Base-by-base conservation (phyloP, 2,113 vertebrate genomes). In the Laticauda colubrina region DNA sequence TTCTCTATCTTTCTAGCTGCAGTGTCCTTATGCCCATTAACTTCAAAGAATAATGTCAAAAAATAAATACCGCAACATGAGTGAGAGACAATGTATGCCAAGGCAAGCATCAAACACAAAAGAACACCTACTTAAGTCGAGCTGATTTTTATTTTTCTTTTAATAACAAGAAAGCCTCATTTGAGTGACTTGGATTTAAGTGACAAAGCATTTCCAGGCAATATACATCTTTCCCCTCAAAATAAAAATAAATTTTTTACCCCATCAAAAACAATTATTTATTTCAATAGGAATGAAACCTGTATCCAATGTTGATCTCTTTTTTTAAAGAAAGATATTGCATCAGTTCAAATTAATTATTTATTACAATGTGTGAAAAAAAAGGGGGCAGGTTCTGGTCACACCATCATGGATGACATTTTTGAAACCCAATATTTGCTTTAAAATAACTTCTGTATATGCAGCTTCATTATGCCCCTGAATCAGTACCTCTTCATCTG, bases 1-100 rank as follows among this genome's bases (percentile, higher is more conserved):
- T 92, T 89, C 14, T 87, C 69, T 39, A 18, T 21, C 75, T 81
- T 89, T 85, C 59, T 57, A 43, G 59, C 61, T 89, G 23, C 6
- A 61, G 23, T 86, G 75, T 93, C 55, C 85, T 94, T 92, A 93
- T 92, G 86, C 14, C 81, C 48, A 93, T 93, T 86, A 45, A 39
- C 92, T 94, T 95, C 48, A 93, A 93, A 91, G 87, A 59, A 91
- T 6, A 89, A 59, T 89, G 87, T 91, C 90, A 89, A 51, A 39
- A 93, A 85, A 59, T 93, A 93, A 92, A 90, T 87, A 90, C 6
- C 21, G 4, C 85, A 93, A 94, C 0, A 0, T 43, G 85, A 89
- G 23, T 57, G 57, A 7, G 12, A 89, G 81, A 92, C 85, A 39
- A 85, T 93, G 89, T 93, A 91, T 23, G 64, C 85, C 56, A 89